Conservation (phyloP, 2,888 invertebrate species). For the Exocentrus adspersus region DNA sequence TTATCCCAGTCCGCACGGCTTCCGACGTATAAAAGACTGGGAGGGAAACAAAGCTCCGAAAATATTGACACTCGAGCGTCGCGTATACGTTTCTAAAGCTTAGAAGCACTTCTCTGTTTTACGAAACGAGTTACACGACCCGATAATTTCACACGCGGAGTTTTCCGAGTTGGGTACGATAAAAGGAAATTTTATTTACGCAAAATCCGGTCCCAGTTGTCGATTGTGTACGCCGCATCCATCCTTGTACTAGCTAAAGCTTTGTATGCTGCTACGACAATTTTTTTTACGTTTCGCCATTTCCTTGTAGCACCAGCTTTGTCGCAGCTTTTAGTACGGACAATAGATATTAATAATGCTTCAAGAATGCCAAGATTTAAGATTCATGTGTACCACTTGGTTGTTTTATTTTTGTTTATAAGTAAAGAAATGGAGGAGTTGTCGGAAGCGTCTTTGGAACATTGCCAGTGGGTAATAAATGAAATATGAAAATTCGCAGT, state of each 20-base stretch:
- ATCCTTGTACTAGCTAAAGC: slow-evolving; percentile 38
- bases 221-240: slow-evolving; percentile 38
- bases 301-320: too few relatives aligned
- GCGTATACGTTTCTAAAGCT: too few relatives aligned
- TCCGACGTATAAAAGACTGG: too few relatives aligned
- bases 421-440: neutral
- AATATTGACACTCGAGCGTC: too few relatives aligned
- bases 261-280: slow-evolving; percentile 9
- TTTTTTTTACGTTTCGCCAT: too few relatives aligned
- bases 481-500: too few relatives aligned
- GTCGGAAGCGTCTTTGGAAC: neutral
- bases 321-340: neutral
- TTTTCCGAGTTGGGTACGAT: slow-evolving; percentile 4
- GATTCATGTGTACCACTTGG: neutral
- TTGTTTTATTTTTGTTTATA: neutral
- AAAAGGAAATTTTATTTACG: slow-evolving; percentile 27
- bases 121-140: neutral
- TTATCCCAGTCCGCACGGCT: too few relatives aligned
- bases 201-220: too few relatives aligned
- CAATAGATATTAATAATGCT: neutral
- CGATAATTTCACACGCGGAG: slow-evolving; percentile 12
- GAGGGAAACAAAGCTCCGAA: too few relatives aligned
- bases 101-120: neutral
- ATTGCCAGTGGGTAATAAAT: neutral
- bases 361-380: neutral